phyloP scores from a whole-genome alignment of 1,140 invertebrate species.

The Drosophila erecta region DNA sequence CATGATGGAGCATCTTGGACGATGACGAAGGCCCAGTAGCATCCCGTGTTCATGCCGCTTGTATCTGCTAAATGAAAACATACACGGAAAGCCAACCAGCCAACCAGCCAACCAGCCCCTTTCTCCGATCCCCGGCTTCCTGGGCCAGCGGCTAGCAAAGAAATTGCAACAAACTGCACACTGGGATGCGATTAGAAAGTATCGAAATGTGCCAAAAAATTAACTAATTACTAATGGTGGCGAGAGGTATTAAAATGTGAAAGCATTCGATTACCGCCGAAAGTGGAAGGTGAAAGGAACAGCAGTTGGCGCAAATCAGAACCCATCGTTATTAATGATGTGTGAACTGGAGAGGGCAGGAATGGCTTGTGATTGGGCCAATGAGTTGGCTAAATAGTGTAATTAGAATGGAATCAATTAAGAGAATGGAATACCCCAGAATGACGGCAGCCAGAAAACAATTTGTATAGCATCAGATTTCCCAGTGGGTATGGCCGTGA shows the following conservation, averaged over 20 bases:
- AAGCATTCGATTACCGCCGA: constrained; percentile 23
- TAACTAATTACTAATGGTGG: constrained; percentile 20
- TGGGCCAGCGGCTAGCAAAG: constrained; percentile 9
- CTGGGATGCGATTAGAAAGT: constrained; percentile 47
- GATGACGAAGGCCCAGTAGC: constrained; percentile 57
- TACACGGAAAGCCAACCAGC: constrained; percentile 38
- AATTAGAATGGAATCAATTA: constrained; percentile 50
- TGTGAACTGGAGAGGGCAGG: constrained; percentile 10
- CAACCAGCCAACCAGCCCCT: neutral
- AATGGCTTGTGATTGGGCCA: constrained; percentile 27
- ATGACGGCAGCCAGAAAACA: constrained; percentile 29
- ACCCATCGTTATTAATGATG: constrained; percentile 41
- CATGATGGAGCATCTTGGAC: constrained; percentile 78
- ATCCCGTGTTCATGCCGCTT: constrained; percentile 52
- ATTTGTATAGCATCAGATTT: constrained; percentile 20
- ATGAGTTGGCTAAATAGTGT: constrained; percentile 49
- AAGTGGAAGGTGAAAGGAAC: constrained; percentile 40
- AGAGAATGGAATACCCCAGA: constrained; percentile 29
- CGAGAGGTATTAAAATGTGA: constrained; percentile 45
- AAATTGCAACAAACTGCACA: constrained; percentile 35
- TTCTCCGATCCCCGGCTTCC: neutral
- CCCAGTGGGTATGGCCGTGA: neutral
- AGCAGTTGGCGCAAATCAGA: constrained; percentile 29
- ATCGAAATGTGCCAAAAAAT: constrained; percentile 28
- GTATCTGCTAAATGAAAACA: constrained; percentile 80